Evolutionary conservation across 2,113 vertebrate species (phyloP), one percentile per base, ranked within the genome.

Genomic region (Corapipo altera): DNA sequence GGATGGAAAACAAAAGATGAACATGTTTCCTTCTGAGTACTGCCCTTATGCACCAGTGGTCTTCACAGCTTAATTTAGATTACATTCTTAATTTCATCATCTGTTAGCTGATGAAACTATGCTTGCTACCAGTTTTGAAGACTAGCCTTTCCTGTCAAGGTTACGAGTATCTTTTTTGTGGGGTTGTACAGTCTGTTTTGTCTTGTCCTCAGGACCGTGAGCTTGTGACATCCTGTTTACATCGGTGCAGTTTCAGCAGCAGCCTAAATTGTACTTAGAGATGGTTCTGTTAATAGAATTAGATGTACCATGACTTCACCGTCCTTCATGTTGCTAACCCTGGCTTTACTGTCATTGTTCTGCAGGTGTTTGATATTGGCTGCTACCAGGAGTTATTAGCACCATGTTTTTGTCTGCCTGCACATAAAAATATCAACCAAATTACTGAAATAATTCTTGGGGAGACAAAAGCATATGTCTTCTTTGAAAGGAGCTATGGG

Each of bases 361-460:
- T 96, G 84, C 97, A 99, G 99, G 99, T 99, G 81, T 99, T 99
- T 91, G 99, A 99, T 95, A 98, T 99, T 66, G 98, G 99, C 97
- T 99, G 99, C 93, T 99, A 99, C 98, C 99, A 99, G 98, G 99
- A 99, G 96, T 99, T 99, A 30, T 95, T 99, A 97, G 99, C 99
- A 66, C 99, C 99, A 76, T 99, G 99, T 98, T 99, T 99, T 85
- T 99, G 99, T 96, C 98, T 99, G 97, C 98, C 99, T 89, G 98
- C 98, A 8, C 99, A 99, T 95, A 98, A 99, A 98, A 99, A 99
- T 97, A 99, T 99, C 97, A 99, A 99, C 98, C 99, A 99, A 97
- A 99, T 99, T 97, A 98, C 99, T 79, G 99, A 99, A 97, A 99
- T 99, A 93, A 97, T 99, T 96, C 98, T 99, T 71, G 99, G 99